Base-by-base conservation (phyloP, 2,888 invertebrate genomes). In the Omphaloscelis lunosa region DNA sequence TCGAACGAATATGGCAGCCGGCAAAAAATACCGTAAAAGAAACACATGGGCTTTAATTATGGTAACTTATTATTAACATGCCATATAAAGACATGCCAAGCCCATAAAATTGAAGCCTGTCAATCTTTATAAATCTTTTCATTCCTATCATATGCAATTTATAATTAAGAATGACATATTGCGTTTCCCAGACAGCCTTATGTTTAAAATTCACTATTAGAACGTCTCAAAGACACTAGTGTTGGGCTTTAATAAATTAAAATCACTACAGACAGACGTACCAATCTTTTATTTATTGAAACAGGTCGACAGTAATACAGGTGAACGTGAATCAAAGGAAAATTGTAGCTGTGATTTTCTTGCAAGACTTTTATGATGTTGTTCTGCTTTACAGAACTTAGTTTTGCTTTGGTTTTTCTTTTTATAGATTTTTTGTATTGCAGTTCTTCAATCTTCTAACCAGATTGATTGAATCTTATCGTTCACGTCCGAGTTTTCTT, bases 241-340 rank as follows among this genome's bases (percentile, higher is more conserved):
- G 7, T 5, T 20, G 23, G 15, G 8, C 11, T 29, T 48, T 27
- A 27, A 65, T 12, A 27, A 45, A 56, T 23, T 7, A 29, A 41
- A 8, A 27, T 41, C 7, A 51, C 1, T 6, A 23, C 12, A 15
- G 27, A 34, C 59, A 27, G 17, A 17, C n/a, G 0, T 9, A 34
- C 34, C 34, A 41, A 41, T 51, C 7, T 61, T 51, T 72, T n/a
- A 76, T 39, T 27, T 72, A 72, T 23, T 45, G 27, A 29, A 62
- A n/a, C 8, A 20, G 7, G 5, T 20, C 1, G 17, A 20, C n/a
- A 7, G 17, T 27, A 34, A 41, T n/a, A 29, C 8, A 9, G 17
- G 29, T 67, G 59, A 59, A n/a, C n/a, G n/a, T 39, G 39, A 27
- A 17, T 61, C 11, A 62, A 45, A 45, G 20, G 20, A 45, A 41